Conservation (phyloP, 2,113 vertebrate species). For the Phalacrocorax brasilianus region DNA sequence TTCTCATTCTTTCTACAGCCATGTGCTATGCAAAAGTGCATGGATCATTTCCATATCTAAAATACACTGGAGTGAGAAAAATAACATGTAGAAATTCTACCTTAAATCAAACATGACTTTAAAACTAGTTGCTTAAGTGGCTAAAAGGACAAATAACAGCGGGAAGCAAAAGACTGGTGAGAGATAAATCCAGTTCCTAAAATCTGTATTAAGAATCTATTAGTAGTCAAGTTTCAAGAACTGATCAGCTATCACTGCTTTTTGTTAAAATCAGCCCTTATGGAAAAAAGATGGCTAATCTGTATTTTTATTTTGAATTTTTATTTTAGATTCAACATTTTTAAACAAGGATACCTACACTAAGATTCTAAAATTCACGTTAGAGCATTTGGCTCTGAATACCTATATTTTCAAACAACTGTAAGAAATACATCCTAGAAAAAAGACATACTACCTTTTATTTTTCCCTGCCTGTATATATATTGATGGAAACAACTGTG, state of each 20-base stretch:
- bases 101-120: background rate
- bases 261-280: background rate
- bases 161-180: background rate
- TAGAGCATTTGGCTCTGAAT: background rate
- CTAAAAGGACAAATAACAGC: background rate
- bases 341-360: background rate
- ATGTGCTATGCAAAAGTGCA: background rate
- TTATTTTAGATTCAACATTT: background rate
- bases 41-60: background rate
- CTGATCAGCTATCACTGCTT: background rate
- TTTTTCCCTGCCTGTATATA: rapidly evolving
- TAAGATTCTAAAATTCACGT: background rate
- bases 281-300: background rate
- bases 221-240: background rate
- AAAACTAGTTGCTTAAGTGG: background rate
- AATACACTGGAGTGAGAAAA: background rate
- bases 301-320: background rate
- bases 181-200: background rate
- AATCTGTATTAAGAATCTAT: background rate
- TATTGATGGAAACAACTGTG: background rate
- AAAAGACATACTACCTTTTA: background rate
- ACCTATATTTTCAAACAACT: background rate
- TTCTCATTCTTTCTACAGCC: background rate
- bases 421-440: background rate
- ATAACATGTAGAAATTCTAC: background rate